phyloP scores from a whole-genome alignment of 2,113 vertebrate genomes.

The Verasper variegatus region DNA sequence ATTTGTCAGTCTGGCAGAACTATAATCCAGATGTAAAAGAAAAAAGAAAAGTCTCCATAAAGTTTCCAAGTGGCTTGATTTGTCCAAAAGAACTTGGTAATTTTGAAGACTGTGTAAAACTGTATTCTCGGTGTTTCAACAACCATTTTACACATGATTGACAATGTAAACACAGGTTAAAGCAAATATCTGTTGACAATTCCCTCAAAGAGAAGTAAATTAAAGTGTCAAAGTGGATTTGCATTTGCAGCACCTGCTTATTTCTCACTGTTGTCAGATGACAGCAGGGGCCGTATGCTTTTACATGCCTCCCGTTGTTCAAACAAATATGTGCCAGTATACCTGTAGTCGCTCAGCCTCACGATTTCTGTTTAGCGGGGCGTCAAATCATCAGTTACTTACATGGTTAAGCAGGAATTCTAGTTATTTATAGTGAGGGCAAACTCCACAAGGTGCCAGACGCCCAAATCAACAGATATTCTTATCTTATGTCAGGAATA shows the following conservation, averaged over 20 bases:
- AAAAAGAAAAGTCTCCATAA: not conserved
- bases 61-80: not conserved
- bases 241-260: not conserved
- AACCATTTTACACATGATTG: not conserved
- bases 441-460: not conserved
- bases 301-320: not conserved
- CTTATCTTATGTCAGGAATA: not conserved
- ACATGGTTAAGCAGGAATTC: not conserved
- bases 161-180: not conserved
- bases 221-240: not conserved
- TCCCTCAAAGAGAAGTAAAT: not conserved
- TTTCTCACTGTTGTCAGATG: not conserved
- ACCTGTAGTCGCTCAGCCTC: not conserved
- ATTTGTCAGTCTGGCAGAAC: slow-evolving; percentile 6
- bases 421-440: not conserved
- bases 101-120: slow-evolving; percentile 4
- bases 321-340: too few species aligned
- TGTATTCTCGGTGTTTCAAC: not conserved
- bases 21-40: slow-evolving; percentile 27
- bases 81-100: not conserved
- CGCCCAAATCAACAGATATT: not conserved
- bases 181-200: not conserved
- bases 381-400: slow-evolving; percentile 8
- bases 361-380: not conserved
- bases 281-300: not conserved